Conservation (phyloP, 2,888 invertebrate genomes). For the Dusona sp. region DNA sequence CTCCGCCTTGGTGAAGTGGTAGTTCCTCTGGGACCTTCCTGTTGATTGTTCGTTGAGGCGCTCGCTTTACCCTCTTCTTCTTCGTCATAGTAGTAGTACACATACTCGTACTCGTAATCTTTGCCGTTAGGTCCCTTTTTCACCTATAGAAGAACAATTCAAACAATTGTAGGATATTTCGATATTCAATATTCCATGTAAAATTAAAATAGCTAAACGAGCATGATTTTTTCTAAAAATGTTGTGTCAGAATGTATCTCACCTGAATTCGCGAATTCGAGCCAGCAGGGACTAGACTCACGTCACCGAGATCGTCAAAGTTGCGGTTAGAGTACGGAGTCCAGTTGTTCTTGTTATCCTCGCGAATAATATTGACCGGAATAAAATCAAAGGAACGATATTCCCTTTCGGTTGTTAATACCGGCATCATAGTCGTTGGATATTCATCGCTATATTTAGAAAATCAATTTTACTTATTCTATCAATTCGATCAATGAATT, state of each 20-base stretch:
- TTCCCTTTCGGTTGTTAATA: slow-evolving; percentile 81
- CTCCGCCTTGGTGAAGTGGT: slow-evolving; percentile 76
- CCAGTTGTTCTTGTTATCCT: slow-evolving; percentile 79
- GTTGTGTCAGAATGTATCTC: slow-evolving; percentile 21
- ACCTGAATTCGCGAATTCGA: slow-evolving; percentile 82
- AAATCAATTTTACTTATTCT: slow-evolving; percentile 19
- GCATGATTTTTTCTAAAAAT: not conserved
- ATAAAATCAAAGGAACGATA: slow-evolving; percentile 80
- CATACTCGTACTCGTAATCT: slow-evolving; percentile 96
- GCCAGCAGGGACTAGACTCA: slow-evolving; percentile 82
- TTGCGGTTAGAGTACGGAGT: slow-evolving; percentile 77
- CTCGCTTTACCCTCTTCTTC: slow-evolving; percentile 87
- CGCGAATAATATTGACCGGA: slow-evolving; percentile 83
- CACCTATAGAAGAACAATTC: slow-evolving; percentile 88
- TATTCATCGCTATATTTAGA: slow-evolving; percentile 79
- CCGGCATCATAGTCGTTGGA: slow-evolving; percentile 81
- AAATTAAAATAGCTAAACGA: not conserved
- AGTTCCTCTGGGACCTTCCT: slow-evolving; percentile 87
- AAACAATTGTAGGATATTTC: slow-evolving; percentile 82
- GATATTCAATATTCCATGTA: slow-evolving; percentile 52
- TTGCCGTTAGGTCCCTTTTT: slow-evolving; percentile 96
- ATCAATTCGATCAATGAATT: slow-evolving; percentile 14
- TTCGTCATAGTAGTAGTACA: slow-evolving; percentile 95
- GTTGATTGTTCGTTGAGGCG: slow-evolving; percentile 85
- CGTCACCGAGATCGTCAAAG: slow-evolving; percentile 81